Evolutionary conservation across 2,888 invertebrate genomes (phyloP).

Genomic region (Rhagium mordax): DNA sequence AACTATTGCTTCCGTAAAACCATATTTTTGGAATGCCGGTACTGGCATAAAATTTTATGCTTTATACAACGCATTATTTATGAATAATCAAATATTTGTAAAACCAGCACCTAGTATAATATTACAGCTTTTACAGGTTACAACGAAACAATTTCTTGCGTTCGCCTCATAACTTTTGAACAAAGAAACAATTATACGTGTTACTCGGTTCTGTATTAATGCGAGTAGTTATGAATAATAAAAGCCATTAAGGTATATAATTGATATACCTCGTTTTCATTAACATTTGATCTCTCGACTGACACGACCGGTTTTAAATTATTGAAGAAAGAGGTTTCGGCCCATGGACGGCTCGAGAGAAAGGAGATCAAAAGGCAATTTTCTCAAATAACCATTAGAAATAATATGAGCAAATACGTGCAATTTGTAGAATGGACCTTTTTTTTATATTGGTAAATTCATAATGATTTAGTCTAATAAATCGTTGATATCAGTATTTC

Average conservation of each 20-base stretch:
- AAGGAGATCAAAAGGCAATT: not conserved
- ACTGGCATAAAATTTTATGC: no score
- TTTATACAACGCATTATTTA: not conserved
- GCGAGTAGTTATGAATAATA: conserved; percentile 9
- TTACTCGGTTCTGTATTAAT: not conserved
- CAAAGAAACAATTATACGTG: not conserved
- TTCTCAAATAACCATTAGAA: not conserved
- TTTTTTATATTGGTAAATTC: no score
- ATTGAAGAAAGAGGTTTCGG: not conserved
- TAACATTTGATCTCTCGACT: not conserved
- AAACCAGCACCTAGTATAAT: not conserved
- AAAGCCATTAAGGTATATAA: conserved; percentile 11
- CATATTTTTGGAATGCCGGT: no score
- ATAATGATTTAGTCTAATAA: no score
- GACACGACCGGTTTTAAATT: conserved; percentile 1
- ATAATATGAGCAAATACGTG: no score
- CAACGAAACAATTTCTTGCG: not conserved
- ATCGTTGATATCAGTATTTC: no score
- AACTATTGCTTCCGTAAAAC: no score
- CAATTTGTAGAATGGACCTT: no score
- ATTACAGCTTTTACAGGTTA: not conserved
- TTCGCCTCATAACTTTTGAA: not conserved
- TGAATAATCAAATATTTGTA: not conserved
- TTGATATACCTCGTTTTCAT: conserved; percentile 21
- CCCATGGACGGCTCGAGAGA: not conserved